A percentile compares a stretch with the other conserved stretches of the same genome.
phyloP scores from a whole-genome alignment of 2,113 vertebrate species.

The Trematomus loennbergii region DNA sequence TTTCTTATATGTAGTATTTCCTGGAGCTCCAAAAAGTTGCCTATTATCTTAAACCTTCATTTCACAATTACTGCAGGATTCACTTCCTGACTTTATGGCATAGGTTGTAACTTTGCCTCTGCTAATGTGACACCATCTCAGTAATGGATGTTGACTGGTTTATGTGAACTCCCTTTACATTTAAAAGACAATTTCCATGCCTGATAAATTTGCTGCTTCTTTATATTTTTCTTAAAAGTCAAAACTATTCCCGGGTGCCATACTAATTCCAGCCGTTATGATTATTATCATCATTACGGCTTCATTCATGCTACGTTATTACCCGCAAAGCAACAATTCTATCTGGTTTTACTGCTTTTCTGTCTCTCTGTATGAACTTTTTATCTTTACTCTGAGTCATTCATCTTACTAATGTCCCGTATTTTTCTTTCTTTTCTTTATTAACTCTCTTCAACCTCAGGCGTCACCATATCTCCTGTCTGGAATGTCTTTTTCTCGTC shows the following conservation, averaged over 20 bases:
- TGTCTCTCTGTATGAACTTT: conserved; percentile 7
- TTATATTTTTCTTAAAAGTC: conserved; percentile 4
- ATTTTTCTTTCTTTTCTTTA: conserved; percentile 13
- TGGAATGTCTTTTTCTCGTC: background rate
- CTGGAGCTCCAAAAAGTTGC: background rate
- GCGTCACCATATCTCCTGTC: conserved; percentile 14
- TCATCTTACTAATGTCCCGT: conserved; percentile 11
- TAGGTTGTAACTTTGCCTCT: background rate
- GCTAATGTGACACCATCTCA: background rate
- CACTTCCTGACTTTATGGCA: background rate
- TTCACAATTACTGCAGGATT: background rate
- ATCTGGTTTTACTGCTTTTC: conserved; percentile 22
- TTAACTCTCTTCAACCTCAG: conserved; percentile 28
- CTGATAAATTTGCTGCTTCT: conserved; percentile 6
- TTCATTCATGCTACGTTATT: conserved; percentile 30
- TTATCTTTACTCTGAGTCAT: conserved; percentile 26
- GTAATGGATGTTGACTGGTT: background rate
- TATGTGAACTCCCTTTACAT: background rate
- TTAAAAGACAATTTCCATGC: conserved; percentile 8
- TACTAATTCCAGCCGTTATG: conserved; percentile 4
- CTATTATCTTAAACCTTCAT: background rate
- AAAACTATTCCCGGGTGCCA: conserved; percentile 17
- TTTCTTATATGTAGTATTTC: background rate
- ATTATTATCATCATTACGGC: conserved; percentile 30
- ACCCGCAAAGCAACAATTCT: conserved; percentile 9